Evolutionary conservation across 2,113 vertebrate genomes (phyloP).

Genomic region (sheep (Ovis aries)): ARS-UI_Ramb_v3.0 NC_056055.1:74112001-74112500

Average conservation of each 20-base stretch:
- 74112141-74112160: constrained; percentile 3
- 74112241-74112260: background rate
- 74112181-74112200: constrained; percentile 19
- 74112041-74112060: background rate
- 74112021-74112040: background rate
- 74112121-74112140: background rate
- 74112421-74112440: background rate
- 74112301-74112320: background rate
- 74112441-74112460: background rate
- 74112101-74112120: background rate
- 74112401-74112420: background rate
- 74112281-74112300: background rate
- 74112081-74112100: constrained; percentile 7
- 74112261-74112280: background rate
- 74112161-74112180: background rate
- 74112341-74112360: constrained; percentile 21
- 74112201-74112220: background rate
- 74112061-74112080: background rate
- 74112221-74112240: background rate
- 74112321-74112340: background rate
- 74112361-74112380: background rate
- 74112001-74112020: background rate
- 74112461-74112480: background rate
- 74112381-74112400: background rate
- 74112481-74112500: background rate